Base-by-base conservation (phyloP, 1,140 invertebrate species). In the Nasonia longicornis region DNA sequence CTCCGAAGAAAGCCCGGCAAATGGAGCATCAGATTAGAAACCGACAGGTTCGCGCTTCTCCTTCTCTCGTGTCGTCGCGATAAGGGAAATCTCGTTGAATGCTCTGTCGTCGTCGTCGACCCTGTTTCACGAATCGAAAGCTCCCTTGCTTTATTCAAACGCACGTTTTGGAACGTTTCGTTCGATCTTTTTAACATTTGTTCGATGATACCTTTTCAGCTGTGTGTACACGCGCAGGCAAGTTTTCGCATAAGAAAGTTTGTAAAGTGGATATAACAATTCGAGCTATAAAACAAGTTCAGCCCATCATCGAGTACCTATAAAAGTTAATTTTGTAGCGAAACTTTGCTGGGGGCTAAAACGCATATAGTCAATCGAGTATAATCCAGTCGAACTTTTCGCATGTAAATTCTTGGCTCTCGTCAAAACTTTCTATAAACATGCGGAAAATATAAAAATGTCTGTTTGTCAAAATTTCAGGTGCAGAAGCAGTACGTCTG, bases 401-500 rank as follows among this genome's bases (percentile, higher is more conserved):
- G 16, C 48, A 10, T 20, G 12, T 52, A 52, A 52, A 52, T 52
- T 52, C 12, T 52, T 16, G 12, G 4, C 38, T 42, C 10, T 42
- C 38, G 38, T 11, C 48, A 52, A 52, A 52, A 52, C 48, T 20
- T 52, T 52, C 48, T 10, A 52, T 10, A 52, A 2, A 14, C 8
- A 52, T 20, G 14, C 2, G 10, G 2, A 38, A 38, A 38, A 48
- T 11, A 52, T 16, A 20, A 52, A n/a, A 20, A 58, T 58, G 3
- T 58, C 3, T 1, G 16, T 16, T 52, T 26, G 26, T 52, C 38
- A 12, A 67, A n/a, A 2, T 16, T 67, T 8, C 93, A 97, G 88
- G 97, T 99, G 3, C 93, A 95, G 86, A 99, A 99, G 90, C 97
- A 99, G 89, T 99, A 99, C 90, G 95, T 99, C 0, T 98, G 98